Base-by-base conservation (phyloP, 2,888 invertebrate genomes). In the Pantelozetes paolii region DNA sequence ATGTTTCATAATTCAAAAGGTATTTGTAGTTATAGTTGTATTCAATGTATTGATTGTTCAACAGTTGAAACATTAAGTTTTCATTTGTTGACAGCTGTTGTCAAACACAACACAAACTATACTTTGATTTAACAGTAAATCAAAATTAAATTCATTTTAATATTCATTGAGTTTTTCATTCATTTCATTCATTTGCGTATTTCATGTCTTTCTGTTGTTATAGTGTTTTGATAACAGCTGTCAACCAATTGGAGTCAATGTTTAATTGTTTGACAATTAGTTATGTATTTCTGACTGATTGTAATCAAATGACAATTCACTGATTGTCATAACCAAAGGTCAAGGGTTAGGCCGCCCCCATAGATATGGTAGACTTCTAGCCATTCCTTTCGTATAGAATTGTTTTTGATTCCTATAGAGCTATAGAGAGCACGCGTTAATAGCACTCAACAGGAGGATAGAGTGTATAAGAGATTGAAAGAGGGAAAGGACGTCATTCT, bases 1-100 rank as follows among this genome's bases (percentile, higher is more conserved):
- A 75, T 87, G 87, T 82, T 88, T 85, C 82, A 86, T 87, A 79
- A 87, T 87, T 73, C 87, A 87, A 80, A 87, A 87, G 86, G 88
- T 88, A 82, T 50, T 48, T n/a, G 6, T 9, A 48, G 18, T 3
- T 15, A 11, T 48, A 48, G 3, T 48, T 48, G 20, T 6, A n/a
- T 48, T 48, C 20, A 48, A 48, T n/a, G 48, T 15, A 9, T 9
- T 48, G 18, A 48, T 48, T 48, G n/a, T 48, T 9, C 3, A 48
- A 15, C 18, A 11, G 3, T n/a, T 3, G 6, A 48, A 11, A 11
- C 9, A 48, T 48, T 48, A 18, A 9, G 48, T 15, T 15, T 48
- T 48, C 20, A n/a, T 15, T 48, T 15, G 48, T 48, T n/a, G 48
- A 36, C 36, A 8, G n/a, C n/a, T n/a, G n/a, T n/a, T n/a, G n/a